Conservation (phyloP, 2,797 vertebrate genomes). For the Bradypus variegatus region DNA sequence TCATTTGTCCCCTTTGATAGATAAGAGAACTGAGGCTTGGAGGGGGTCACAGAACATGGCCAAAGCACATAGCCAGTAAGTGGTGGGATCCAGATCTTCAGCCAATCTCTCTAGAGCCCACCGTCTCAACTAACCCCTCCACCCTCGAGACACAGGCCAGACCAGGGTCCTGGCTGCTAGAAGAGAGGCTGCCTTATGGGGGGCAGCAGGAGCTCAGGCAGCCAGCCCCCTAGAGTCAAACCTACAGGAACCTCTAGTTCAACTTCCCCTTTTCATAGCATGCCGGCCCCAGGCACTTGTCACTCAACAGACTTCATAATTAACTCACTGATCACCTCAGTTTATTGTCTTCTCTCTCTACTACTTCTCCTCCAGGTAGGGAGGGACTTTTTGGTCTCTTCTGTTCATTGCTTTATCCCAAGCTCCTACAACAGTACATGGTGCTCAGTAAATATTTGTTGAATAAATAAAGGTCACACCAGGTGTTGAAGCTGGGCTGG, state of each 20-base stretch:
- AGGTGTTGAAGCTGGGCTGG: background rate
- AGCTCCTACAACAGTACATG: background rate
- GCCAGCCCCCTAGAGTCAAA: background rate
- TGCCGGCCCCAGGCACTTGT: no score
- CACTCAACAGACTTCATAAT: background rate
- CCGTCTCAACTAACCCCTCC: background rate
- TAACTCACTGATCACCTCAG: background rate
- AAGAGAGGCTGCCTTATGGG: background rate
- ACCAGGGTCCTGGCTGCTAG: background rate
- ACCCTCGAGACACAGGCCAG: background rate
- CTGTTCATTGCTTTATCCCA: background rate
- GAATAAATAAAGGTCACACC: background rate
- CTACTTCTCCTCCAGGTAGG: background rate
- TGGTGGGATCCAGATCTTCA: background rate
- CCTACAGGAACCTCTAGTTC: background rate
- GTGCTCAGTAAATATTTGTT: background rate
- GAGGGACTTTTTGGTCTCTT: background rate
- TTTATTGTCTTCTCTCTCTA: background rate
- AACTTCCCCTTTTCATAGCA: background rate
- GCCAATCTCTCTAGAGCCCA: background rate
- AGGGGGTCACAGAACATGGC: background rate
- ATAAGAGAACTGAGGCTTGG: background rate
- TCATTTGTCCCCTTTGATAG: background rate
- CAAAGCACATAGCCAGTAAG: background rate
- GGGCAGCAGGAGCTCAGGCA: background rate